A percentile compares a stretch with the other conserved stretches of the same genome.
phyloP scores from a whole-genome alignment of 2,113 vertebrate species.

The Phaethon lepturus region DNA sequence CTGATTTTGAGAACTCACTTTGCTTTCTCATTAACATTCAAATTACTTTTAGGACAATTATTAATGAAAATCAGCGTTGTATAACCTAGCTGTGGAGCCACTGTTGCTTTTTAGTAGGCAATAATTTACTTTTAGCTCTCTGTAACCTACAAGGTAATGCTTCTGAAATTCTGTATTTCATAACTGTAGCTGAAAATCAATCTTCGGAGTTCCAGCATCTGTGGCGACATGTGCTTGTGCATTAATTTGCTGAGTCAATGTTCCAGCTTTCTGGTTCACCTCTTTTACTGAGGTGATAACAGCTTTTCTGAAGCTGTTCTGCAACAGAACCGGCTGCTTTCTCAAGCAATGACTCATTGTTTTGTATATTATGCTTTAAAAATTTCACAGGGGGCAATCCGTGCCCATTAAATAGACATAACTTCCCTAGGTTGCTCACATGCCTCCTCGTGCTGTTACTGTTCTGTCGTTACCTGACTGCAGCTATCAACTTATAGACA shows the following conservation, averaged over 20 bases:
- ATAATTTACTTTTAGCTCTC: neutral
- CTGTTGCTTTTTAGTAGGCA: neutral
- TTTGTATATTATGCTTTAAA: constrained; percentile 24
- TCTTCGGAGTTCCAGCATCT: neutral
- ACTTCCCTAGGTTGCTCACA: neutral
- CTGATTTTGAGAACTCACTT: neutral
- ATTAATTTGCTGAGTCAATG: constrained; percentile 14
- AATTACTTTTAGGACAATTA: neutral
- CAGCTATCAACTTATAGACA: constrained; percentile 2
- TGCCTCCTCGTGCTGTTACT: constrained; percentile 17
- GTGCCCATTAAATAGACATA: constrained; percentile 4
- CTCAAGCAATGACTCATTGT: neutral
- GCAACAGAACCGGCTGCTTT: neutral
- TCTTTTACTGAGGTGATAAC: neutral
- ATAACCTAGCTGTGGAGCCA: neutral
- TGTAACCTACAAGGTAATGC: neutral
- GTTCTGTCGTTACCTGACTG: constrained; percentile 46
- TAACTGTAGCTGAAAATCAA: neutral
- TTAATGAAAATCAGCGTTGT: neutral
- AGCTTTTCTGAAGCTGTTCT: constrained; percentile 3
- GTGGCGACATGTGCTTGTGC: neutral
- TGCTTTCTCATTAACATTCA: neutral
- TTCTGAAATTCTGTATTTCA: neutral
- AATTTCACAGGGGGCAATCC: neutral
- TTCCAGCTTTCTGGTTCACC: neutral